Evolutionary conservation across 2,113 vertebrate genomes (phyloP).

Genomic region (Peucedramus taeniatus): DNA sequence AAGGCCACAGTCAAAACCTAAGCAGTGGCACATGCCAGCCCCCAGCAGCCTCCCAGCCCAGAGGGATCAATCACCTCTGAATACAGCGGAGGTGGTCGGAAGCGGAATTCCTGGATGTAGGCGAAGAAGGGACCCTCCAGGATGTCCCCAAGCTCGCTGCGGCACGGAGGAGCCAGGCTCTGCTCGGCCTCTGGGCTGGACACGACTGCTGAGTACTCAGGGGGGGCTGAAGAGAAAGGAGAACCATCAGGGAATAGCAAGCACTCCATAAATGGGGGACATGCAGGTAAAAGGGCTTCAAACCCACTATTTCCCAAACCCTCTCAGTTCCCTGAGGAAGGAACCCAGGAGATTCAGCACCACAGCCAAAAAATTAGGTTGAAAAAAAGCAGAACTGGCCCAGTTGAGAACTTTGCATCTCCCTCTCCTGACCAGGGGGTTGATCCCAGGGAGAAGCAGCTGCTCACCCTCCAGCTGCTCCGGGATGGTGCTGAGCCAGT

Average conservation of each 20-base stretch:
- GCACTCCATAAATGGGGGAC: neutral
- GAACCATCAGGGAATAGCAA: neutral
- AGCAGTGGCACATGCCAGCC: accelerated
- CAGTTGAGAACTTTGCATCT: neutral
- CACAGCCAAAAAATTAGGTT: neutral
- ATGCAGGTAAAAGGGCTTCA: accelerated
- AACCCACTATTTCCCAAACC: neutral
- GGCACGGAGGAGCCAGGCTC: constrained; percentile 24
- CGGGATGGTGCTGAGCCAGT: constrained; percentile 82
- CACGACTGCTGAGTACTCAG: constrained; percentile 86
- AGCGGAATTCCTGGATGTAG: constrained; percentile 92
- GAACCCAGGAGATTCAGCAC: neutral
- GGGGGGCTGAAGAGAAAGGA: constrained; percentile 78
- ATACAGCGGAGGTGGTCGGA: constrained; percentile 89
- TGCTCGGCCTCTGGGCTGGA: constrained; percentile 70
- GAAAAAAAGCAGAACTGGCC: neutral
- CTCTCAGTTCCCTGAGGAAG: neutral
- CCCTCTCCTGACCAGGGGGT: accelerated
- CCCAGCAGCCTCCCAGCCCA: neutral
- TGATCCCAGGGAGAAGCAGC: neutral
- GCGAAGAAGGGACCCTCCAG: constrained; percentile 83
- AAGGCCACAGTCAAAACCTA: neutral
- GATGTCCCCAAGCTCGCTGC: constrained; percentile 67
- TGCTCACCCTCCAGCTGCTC: constrained; percentile 88
- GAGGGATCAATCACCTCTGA: constrained; percentile 78